These are phyloP conservation scores for Anticlea derivata DNA, from an alignment of 2,888 invertebrate species.

Conservation along the genomic window DNA sequence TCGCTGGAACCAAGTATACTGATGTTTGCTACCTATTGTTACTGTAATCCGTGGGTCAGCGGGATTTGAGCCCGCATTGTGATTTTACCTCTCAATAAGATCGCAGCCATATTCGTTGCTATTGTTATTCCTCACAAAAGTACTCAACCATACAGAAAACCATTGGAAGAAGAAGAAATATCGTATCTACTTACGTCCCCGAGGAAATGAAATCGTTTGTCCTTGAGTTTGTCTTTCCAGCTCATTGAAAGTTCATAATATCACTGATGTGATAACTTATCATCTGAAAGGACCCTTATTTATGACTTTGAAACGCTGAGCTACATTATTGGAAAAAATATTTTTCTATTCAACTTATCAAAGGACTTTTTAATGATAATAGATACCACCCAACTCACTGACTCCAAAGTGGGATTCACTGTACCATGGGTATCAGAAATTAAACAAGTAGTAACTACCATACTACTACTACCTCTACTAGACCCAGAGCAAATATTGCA, in stretches of 20 bases:
- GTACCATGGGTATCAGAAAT: no score
- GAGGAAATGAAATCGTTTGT: slow-evolving; percentile 5
- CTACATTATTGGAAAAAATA: no score
- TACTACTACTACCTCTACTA: no score
- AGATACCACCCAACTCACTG: no score
- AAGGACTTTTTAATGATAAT: no score
- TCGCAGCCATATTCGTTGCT: slow-evolving; percentile 27
- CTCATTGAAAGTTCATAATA: not conserved
- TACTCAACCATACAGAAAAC: slow-evolving; percentile 3
- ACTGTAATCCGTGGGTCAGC: slow-evolving; percentile 51
- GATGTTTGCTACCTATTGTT: slow-evolving; percentile 57
- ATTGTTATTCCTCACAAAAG: slow-evolving; percentile 9
- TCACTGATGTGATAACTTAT: not conserved
- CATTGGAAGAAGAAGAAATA: not conserved
- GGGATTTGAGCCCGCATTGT: slow-evolving; percentile 49
- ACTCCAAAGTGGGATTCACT: no score
- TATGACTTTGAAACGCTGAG: not conserved
- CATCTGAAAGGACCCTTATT: not conserved
- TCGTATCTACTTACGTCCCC: slow-evolving; percentile 1
- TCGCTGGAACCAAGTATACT: slow-evolving; percentile 36
- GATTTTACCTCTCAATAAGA: slow-evolving; percentile 53
- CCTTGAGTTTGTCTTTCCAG: slow-evolving; percentile 9
- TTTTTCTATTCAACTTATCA: no score
- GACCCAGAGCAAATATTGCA: no score
- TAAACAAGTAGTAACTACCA: no score